Percentiles rank a stretch among this genome's conserved stretches.
Conservation (phyloP, 1,140 invertebrate species). For the Achatina immaculata region DNA sequence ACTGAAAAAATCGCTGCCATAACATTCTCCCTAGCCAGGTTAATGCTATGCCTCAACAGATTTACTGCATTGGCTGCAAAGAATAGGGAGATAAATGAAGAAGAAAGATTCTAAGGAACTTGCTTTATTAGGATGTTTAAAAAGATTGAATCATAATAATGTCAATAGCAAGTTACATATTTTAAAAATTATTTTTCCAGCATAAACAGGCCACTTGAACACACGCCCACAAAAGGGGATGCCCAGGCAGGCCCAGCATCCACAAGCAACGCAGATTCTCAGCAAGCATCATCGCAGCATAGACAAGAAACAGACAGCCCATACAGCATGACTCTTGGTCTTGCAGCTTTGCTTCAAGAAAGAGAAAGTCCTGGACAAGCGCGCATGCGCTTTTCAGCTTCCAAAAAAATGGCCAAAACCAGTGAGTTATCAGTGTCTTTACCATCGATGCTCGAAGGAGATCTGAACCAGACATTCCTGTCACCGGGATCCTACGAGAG, state of each 20-base stretch:
- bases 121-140: no score
- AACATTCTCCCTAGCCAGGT: no score
- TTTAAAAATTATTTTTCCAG: no score
- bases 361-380: conserved; percentile 65
- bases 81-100: no score
- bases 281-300: neutral
- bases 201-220: neutral
- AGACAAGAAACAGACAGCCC: conserved; percentile 73
- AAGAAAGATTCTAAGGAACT: no score
- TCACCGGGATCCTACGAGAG: conserved; percentile 4
- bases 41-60: no score
- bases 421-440: neutral
- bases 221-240: neutral
- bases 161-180: no score
- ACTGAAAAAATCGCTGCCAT: no score
- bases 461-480: neutral
- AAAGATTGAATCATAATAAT: no score
- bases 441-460: neutral
- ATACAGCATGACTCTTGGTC: conserved; percentile 83
- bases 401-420: conserved; percentile 8
- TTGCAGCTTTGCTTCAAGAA: conserved; percentile 86
- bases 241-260: no score
- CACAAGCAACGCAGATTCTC: no score
- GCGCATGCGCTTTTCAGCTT: conserved; percentile 14
- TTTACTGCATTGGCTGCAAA: no score